phyloP scores from a whole-genome alignment of 2,888 invertebrate species.

The Phyllotreta striolata region DNA sequence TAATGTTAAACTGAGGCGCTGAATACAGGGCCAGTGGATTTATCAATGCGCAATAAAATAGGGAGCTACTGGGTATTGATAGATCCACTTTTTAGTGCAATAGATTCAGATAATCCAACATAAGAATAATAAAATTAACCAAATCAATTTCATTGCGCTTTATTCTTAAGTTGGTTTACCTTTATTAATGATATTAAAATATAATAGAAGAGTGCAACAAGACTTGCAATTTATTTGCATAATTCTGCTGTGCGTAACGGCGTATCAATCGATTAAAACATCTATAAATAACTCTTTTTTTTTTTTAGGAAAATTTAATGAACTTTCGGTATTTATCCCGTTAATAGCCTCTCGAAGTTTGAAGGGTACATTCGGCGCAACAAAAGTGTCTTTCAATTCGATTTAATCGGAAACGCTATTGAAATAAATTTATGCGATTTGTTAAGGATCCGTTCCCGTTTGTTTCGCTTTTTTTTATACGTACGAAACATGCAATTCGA shows the following conservation, averaged over 20 bases:
- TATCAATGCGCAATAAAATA: too few species aligned
- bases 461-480: constrained; percentile 10
- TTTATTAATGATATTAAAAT: not conserved
- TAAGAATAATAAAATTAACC: too few species aligned
- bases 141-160: too few species aligned
- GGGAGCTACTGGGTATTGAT: too few species aligned
- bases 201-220: too few species aligned
- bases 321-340: constrained; percentile 19
- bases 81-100: constrained; percentile 3
- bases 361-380: constrained; percentile 2
- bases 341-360: constrained; percentile 11
- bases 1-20: too few species aligned
- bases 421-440: constrained; percentile 12
- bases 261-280: constrained; percentile 2
- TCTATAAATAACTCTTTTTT: constrained; percentile 1
- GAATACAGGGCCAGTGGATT: too few species aligned
- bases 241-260: too few species aligned
- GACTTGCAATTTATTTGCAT: too few species aligned
- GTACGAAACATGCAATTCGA: constrained; percentile 19
- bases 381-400: constrained; percentile 19
- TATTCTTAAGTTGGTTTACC: not conserved
- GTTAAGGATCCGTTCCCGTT: constrained; percentile 6
- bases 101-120: not conserved
- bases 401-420: not conserved
- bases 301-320: not conserved